Conservation (phyloP, 2,888 invertebrate species). For the Steromphala cineraria region DNA sequence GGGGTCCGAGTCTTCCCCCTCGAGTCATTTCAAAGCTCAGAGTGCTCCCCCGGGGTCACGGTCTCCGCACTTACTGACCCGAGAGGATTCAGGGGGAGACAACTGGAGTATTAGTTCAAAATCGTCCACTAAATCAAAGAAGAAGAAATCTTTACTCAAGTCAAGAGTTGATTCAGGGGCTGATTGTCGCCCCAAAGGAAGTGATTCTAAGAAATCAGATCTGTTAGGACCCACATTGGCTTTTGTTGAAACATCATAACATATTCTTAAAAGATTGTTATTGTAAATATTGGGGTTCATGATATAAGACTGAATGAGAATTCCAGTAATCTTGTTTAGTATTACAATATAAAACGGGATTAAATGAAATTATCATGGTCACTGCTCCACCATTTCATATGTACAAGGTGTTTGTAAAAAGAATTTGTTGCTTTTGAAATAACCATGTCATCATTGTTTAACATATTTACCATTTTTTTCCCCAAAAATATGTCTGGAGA, state of each 20-base stretch:
- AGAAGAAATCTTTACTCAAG: background rate
- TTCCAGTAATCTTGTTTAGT: too few species aligned
- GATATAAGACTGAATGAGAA: too few species aligned
- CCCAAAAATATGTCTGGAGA: too few species aligned
- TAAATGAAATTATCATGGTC: too few species aligned
- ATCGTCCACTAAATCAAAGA: background rate
- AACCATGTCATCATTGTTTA: too few species aligned
- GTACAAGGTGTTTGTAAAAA: too few species aligned
- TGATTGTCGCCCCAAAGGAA: background rate
- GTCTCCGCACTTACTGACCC: background rate
- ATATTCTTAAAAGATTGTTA: too few species aligned
- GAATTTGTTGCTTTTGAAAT: too few species aligned
- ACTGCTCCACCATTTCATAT: too few species aligned
- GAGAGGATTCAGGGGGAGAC: constrained; percentile 15
- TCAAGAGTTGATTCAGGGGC: background rate
- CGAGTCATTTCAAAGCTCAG: background rate
- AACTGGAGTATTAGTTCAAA: background rate
- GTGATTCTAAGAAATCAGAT: background rate
- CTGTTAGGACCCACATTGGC: background rate
- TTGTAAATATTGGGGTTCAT: too few species aligned
- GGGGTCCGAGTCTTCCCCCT: constrained; percentile 32
- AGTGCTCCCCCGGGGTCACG: background rate
- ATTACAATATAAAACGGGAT: too few species aligned
- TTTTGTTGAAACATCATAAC: background rate
- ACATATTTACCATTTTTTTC: too few species aligned